Conservation (phyloP, 2,888 invertebrate genomes). For the Ophioninae sp. region DNA sequence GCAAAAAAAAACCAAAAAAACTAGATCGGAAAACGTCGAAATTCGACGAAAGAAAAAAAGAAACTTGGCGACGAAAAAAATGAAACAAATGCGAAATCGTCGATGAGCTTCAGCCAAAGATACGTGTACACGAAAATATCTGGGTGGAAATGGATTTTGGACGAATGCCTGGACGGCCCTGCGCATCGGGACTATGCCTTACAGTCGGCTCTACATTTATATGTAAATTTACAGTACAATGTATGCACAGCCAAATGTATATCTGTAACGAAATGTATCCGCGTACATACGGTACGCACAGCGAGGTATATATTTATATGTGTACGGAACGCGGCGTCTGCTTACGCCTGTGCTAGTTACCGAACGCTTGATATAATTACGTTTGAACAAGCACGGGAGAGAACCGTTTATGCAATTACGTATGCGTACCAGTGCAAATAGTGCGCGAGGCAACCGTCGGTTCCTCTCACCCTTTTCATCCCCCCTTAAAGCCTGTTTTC, state of each 20-base stretch:
- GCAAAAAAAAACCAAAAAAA: too few relatives aligned
- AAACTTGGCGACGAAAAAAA: too few relatives aligned
- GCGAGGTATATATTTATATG: slow-evolving; percentile 23
- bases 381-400: slow-evolving; percentile 60
- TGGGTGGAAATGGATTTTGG: too few relatives aligned
- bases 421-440: slow-evolving; percentile 63
- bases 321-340: slow-evolving; percentile 37
- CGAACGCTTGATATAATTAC: slow-evolving; percentile 62
- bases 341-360: slow-evolving; percentile 62
- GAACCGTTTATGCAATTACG: slow-evolving; percentile 64
- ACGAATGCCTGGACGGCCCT: too few relatives aligned
- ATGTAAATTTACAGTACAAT: slow-evolving; percentile 2
- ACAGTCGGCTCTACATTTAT: neutral
- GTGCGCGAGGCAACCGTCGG: slow-evolving; percentile 36
- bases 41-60: too few relatives aligned
- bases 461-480: neutral
- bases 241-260: slow-evolving; percentile 1
- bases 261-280: slow-evolving; percentile 42
- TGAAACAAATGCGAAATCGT: too few relatives aligned
- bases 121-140: slow-evolving; percentile 19
- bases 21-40: too few relatives aligned
- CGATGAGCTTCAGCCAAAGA: too few relatives aligned
- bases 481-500: too few relatives aligned
- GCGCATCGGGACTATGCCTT: too few relatives aligned
- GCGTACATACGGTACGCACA: slow-evolving; percentile 16